Evolutionary conservation across 2,888 invertebrate species (phyloP).

Genomic region (Cheilosia grossa): DNA sequence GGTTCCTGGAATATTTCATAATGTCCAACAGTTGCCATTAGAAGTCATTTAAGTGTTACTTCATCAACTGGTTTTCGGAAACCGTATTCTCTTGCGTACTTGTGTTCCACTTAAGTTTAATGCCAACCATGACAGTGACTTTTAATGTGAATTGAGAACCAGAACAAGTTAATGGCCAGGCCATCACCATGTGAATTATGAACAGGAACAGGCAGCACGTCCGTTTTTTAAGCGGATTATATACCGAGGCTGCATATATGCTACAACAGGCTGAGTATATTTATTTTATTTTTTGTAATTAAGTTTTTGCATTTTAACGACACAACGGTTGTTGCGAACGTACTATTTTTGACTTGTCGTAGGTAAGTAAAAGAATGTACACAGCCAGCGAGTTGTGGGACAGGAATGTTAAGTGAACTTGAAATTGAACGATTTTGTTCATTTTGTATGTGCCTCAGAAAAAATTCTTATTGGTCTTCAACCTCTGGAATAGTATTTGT

Average conservation of each 20-base stretch:
- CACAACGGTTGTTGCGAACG: no score
- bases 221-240: background rate
- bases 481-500: no score
- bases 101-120: constrained; percentile 10
- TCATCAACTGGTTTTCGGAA: constrained; percentile 3
- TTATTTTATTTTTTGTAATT: no score
- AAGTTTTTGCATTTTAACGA: no score
- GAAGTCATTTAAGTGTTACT: background rate
- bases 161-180: constrained; percentile 5
- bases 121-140: constrained; percentile 24
- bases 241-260: background rate
- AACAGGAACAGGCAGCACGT: background rate
- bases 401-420: no score
- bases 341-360: no score
- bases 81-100: constrained; percentile 7
- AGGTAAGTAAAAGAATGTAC: no score
- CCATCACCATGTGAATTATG: constrained; percentile 4
- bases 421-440: no score
- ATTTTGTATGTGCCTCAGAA: no score
- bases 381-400: no score
- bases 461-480: no score
- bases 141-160: constrained; percentile 21
- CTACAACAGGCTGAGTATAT: no score
- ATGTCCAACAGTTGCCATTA: background rate
- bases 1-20: background rate